Evolutionary conservation across 2,888 invertebrate genomes (phyloP).

Genomic region (Rotaria macrura): DNA sequence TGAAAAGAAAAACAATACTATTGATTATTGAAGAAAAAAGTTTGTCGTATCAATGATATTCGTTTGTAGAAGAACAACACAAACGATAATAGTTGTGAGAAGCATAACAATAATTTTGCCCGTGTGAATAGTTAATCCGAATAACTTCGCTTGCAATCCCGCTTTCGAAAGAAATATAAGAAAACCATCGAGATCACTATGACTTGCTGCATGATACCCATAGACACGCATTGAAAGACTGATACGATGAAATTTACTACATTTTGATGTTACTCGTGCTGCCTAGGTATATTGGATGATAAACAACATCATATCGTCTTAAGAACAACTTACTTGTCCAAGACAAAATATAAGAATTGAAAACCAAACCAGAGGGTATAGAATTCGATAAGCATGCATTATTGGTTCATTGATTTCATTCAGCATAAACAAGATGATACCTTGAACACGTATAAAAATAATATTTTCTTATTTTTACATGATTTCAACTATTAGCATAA

Average conservation of each 20-base stretch:
- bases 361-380: conserved; percentile 44
- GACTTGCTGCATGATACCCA: conserved; percentile 45
- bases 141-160: conserved; percentile 38
- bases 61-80: background rate
- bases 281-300: conserved; percentile 40
- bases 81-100: background rate
- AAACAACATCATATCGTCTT: background rate
- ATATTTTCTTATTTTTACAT: too few species aligned
- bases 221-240: conserved; percentile 47
- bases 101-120: background rate
- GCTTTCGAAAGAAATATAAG: conserved; percentile 44
- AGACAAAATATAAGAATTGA: conserved; percentile 43
- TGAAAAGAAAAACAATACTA: background rate
- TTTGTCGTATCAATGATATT: background rate
- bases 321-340: conserved; percentile 41
- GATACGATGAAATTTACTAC: conserved; percentile 45
- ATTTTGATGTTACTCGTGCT: conserved; percentile 46
- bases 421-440: conserved; percentile 42
- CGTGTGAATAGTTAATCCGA: background rate
- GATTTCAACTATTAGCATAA: too few species aligned
- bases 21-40: background rate
- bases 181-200: conserved; percentile 47
- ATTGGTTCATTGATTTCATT: conserved; percentile 39
- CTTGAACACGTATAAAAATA: conserved; percentile 35
- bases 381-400: conserved; percentile 42